phyloP scores from a whole-genome alignment of 2,888 invertebrate species.

The Charanyca ferruginea region DNA sequence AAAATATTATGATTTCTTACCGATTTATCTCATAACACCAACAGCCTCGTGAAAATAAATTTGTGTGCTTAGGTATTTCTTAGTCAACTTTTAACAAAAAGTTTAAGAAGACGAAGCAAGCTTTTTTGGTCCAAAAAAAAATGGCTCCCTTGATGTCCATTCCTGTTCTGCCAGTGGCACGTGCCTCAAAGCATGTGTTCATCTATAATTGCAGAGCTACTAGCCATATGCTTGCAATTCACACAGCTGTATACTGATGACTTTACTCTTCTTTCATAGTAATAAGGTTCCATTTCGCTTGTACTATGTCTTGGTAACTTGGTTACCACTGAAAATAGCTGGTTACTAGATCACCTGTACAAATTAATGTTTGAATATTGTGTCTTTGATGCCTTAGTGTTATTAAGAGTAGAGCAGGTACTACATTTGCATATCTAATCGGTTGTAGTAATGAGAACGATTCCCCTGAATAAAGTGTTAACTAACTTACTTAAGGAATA shows the following conservation, averaged over 20 bases:
- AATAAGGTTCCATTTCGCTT: conserved; percentile 47
- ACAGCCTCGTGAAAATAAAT: neutral
- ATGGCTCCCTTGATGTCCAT: conserved; percentile 32
- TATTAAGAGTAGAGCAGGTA: conserved; percentile 26
- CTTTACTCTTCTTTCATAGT: neutral
- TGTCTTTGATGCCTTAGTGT: conserved; percentile 52
- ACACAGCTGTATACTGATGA: conserved; percentile 15
- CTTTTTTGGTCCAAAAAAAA: conserved; percentile 36
- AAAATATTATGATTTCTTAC: too few species aligned
- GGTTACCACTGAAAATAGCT: conserved; percentile 50
- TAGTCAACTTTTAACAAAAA: conserved; percentile 15
- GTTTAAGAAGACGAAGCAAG: conserved; percentile 1
- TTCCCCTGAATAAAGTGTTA: conserved; percentile 11
- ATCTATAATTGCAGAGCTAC: conserved; percentile 75
- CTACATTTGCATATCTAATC: conserved; percentile 50
- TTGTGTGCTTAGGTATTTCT: too few species aligned
- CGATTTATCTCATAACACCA: neutral
- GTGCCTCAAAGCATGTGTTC: conserved; percentile 77
- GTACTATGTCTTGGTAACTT: neutral
- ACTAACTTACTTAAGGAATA: neutral
- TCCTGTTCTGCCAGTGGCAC: conserved; percentile 71
- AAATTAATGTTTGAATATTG: conserved; percentile 57
- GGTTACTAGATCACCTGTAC: conserved; percentile 64
- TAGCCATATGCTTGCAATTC: conserved; percentile 69
- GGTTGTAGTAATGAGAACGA: conserved; percentile 17